Evolutionary conservation across 2,888 invertebrate genomes (phyloP).

Genomic region (Petrophora chlorosata): DNA sequence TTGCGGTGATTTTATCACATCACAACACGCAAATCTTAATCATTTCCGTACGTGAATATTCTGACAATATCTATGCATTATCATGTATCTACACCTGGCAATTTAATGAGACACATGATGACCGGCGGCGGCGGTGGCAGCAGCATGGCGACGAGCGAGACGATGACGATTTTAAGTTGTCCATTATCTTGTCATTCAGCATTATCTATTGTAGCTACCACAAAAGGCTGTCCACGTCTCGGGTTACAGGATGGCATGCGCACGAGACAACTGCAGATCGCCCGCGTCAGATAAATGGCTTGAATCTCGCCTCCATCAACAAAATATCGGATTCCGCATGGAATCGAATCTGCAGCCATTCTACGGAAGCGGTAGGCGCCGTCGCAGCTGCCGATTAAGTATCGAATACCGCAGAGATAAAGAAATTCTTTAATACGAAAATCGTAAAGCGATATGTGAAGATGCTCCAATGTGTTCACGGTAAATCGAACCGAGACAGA

Average conservation of each 20-base stretch:
- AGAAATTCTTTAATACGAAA: constrained; percentile 74
- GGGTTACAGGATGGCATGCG: constrained; percentile 69
- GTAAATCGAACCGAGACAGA: constrained; percentile 76
- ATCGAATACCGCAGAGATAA: constrained; percentile 74
- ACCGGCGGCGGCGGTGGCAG: constrained; percentile 20
- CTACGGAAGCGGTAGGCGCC: constrained; percentile 80
- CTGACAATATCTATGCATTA: background rate
- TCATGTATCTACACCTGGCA: constrained; percentile 15
- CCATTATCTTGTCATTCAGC: constrained; percentile 54
- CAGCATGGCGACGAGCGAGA: constrained; percentile 3
- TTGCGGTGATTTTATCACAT: no score
- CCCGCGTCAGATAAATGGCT: constrained; percentile 61
- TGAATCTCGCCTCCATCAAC: constrained; percentile 75
- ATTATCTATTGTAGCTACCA: constrained; percentile 73
- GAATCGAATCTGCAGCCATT: constrained; percentile 63
- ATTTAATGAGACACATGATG: constrained; percentile 34
- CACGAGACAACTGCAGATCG: constrained; percentile 73
- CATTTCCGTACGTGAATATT: background rate
- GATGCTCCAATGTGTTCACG: constrained; percentile 72
- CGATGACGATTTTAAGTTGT: constrained; percentile 49
- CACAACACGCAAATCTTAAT: background rate
- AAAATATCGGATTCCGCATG: constrained; percentile 74
- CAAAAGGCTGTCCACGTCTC: constrained; percentile 64
- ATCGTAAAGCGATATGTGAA: constrained; percentile 64
- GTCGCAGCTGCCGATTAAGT: constrained; percentile 64